Base-by-base conservation (phyloP, 2,113 vertebrate species). In the Falcunculus frontatus region DNA sequence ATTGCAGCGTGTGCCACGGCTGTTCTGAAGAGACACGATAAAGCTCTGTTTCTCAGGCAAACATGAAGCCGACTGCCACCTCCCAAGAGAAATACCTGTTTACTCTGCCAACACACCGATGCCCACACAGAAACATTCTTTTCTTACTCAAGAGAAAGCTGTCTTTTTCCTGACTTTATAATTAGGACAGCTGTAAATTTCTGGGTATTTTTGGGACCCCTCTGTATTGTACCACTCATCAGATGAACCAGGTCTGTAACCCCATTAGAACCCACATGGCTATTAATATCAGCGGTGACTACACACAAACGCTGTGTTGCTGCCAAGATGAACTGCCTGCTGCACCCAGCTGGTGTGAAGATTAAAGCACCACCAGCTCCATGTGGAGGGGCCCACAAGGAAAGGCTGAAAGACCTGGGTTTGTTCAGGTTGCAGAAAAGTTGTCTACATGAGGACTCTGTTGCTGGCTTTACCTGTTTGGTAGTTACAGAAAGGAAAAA, bases 1-100 rank as follows among this genome's bases (percentile, higher is more conserved):
- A 21, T 3, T 1, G 17, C 57, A 46, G 42, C 0, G 16, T 11
- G 37, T 5, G 47, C 37, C 17, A 9, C 0, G 5, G 62, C 35
- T 70, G 74, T 49, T 67, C 65, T 35, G 39, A 33, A 56, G n/a
- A 74, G 25, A 82, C 49, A 13, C 1, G 1, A 11, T 13, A 39
- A 42, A 79, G 21, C 27, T 81, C 39, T 27, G 16, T 26, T 93
- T 59, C 74, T 74, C 41, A 23, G 23, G 67, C 27, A 53, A 70
- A 57, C 35, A 10, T 4, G 33, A 55, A n/a, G 18, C 16, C 6
- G 7, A 27, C 30, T 16, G n/a, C 55, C 10, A 73, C n/a, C 55
- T 86, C 16, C 1, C 12, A 16, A 46, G 27, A 63, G 56, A 44
- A 96, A 76, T 8, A 68, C 39, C 18, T 16, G 8, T 25, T 49